Evolutionary conservation across 2,888 invertebrate genomes (phyloP).

Genomic region (Myathropa florea): DNA sequence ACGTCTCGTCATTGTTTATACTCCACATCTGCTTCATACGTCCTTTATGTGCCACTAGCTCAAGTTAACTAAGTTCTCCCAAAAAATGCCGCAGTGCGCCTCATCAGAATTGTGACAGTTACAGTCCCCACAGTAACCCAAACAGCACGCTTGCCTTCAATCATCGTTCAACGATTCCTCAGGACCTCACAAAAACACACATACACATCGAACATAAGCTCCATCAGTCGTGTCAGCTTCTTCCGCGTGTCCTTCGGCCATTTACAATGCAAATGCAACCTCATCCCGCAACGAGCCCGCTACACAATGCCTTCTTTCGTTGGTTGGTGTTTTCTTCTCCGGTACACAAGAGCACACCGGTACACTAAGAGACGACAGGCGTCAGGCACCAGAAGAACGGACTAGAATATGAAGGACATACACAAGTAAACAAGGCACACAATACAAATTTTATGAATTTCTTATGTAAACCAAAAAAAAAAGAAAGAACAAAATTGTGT

Average conservation of each 20-base stretch:
- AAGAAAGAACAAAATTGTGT: conserved; percentile 17
- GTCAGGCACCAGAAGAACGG: neutral
- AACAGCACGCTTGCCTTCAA: conserved; percentile 5
- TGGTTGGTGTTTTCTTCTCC: no score
- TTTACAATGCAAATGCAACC: neutral
- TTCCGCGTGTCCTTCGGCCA: neutral
- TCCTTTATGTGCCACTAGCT: neutral
- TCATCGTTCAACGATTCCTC: neutral
- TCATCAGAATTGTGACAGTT: neutral
- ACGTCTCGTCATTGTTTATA: neutral
- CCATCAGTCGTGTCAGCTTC: neutral
- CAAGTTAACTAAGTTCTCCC: no score
- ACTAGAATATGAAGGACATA: neutral
- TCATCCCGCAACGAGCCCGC: no score
- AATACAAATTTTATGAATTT: conserved; percentile 55
- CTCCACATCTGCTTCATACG: neutral
- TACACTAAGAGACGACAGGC: no score
- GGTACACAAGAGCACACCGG: no score
- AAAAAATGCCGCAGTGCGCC: neutral
- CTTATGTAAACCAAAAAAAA: conserved; percentile 43
- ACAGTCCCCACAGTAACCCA: neutral
- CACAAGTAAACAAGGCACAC: neutral
- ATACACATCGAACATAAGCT: neutral
- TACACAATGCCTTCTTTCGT: no score
- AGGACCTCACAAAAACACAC: no score